A percentile compares a stretch with the other conserved stretches of the same genome.
phyloP scores from a whole-genome alignment of 2,797 vertebrate genomes.

The Geotrypetes seraphini region DNA sequence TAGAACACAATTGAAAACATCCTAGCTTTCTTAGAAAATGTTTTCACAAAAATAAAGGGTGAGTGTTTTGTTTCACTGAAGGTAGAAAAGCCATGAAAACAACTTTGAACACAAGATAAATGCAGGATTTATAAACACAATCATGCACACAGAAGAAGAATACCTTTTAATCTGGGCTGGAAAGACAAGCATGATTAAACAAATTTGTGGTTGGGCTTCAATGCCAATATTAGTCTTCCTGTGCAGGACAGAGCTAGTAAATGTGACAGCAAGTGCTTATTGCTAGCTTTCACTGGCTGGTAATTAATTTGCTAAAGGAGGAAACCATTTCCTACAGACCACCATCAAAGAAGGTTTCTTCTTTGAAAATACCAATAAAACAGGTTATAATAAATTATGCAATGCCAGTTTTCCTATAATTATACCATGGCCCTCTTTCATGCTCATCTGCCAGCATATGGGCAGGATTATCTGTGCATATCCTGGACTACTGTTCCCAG shows the following conservation, averaged over 20 bases:
- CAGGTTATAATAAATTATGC: slow-evolving; percentile 5
- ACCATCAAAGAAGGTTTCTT: not conserved
- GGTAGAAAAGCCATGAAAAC: too few species aligned
- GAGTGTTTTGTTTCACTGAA: too few species aligned
- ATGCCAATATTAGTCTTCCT: slow-evolving; percentile 5
- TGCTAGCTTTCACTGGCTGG: slow-evolving; percentile 10
- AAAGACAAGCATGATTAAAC: not conserved
- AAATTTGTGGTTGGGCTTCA: slow-evolving; percentile 4
- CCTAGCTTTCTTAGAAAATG: too few species aligned
- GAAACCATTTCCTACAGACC: slow-evolving; percentile 13
- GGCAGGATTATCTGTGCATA: not conserved
- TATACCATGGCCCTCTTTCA: too few species aligned
- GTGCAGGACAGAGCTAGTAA: slow-evolving; percentile 2
- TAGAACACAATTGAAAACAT: too few species aligned
- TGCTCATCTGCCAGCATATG: too few species aligned
- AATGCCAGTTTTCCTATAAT: not conserved
- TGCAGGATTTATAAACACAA: too few species aligned
- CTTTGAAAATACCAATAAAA: slow-evolving; percentile 11
- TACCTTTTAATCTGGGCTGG: slow-evolving; percentile 4
- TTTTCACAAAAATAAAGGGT: too few species aligned
- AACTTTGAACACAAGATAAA: too few species aligned
- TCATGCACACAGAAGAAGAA: not conserved
- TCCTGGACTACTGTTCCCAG: not conserved
- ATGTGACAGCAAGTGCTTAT: slow-evolving; percentile 20
- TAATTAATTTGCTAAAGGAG: slow-evolving; percentile 20